Conservation (phyloP, 1,140 invertebrate species). For the Paralvinella palmiformis region DNA sequence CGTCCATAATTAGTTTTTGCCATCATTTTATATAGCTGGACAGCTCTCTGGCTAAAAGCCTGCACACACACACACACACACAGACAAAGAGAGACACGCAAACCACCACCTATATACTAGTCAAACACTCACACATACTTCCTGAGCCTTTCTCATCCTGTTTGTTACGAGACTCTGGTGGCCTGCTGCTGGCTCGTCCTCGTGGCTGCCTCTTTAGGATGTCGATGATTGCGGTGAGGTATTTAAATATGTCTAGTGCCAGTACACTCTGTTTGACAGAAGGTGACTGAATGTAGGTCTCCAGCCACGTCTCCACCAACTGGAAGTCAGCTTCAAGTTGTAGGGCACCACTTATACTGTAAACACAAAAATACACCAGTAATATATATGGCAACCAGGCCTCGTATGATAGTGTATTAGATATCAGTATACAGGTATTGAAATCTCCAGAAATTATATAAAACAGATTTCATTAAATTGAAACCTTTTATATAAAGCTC, state of each 20-base stretch:
- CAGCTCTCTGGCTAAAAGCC: too few species aligned
- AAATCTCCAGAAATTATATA: not conserved
- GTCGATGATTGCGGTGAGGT: conserved; percentile 35
- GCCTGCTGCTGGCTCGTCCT: conserved; percentile 27
- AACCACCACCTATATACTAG: too few species aligned
- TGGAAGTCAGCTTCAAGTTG: conserved; percentile 41
- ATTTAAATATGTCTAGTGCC: conserved; percentile 35
- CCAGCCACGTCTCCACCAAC: conserved; percentile 32
- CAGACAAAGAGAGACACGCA: too few species aligned
- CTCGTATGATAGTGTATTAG: not conserved
- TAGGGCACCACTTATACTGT: conserved; percentile 40
- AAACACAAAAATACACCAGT: not conserved
- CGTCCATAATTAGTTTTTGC: too few species aligned
- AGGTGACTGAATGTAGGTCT: conserved; percentile 25
- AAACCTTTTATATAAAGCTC: not conserved
- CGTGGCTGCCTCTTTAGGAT: conserved; percentile 39
- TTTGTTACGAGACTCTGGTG: conserved; percentile 28
- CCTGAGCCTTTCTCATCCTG: too few species aligned
- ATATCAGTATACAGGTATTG: not conserved
- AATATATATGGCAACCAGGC: not conserved
- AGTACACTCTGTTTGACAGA: conserved; percentile 38
- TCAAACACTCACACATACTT: too few species aligned
- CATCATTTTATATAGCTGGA: too few species aligned
- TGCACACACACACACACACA: too few species aligned
- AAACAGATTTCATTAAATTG: not conserved